Evolutionary conservation across 2,797 vertebrate species (phyloP).

Genomic region (Myiotriccus ornatus): DNA sequence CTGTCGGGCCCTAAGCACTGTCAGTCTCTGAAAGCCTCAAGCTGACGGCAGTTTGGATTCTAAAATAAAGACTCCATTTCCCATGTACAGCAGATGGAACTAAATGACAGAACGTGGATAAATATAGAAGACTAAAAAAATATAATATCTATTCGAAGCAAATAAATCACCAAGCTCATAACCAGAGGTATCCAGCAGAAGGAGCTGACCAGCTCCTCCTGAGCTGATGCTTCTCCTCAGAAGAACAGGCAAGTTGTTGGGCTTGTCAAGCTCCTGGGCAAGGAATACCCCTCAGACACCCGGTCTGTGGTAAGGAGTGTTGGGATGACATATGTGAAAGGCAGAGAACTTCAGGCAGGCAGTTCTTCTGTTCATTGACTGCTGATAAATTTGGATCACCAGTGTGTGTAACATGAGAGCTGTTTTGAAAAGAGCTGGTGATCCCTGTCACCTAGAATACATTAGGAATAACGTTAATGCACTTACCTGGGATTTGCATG

Average conservation of each 20-base stretch:
- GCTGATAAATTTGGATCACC: neutral
- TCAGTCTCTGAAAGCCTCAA: neutral
- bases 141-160: constrained; percentile 33
- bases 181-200: neutral
- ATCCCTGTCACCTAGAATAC: neutral
- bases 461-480: neutral
- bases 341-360: neutral
- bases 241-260: neutral
- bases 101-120: constrained; percentile 20
- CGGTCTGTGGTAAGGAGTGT: neutral
- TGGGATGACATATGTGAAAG: neutral
- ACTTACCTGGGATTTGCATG: neutral
- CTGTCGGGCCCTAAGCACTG: neutral
- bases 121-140: constrained; percentile 51
- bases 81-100: constrained; percentile 48
- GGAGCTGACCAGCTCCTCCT: neutral
- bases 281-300: neutral
- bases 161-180: neutral
- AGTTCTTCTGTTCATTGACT: neutral
- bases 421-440: neutral
- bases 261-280: neutral
- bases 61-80: constrained; percentile 44
- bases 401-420: neutral
- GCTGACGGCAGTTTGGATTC: neutral
- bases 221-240: neutral